Percentiles rank a stretch among this genome's conserved stretches.
Conservation (phyloP, 2,888 invertebrate species). For the Xanthorhoe designata region DNA sequence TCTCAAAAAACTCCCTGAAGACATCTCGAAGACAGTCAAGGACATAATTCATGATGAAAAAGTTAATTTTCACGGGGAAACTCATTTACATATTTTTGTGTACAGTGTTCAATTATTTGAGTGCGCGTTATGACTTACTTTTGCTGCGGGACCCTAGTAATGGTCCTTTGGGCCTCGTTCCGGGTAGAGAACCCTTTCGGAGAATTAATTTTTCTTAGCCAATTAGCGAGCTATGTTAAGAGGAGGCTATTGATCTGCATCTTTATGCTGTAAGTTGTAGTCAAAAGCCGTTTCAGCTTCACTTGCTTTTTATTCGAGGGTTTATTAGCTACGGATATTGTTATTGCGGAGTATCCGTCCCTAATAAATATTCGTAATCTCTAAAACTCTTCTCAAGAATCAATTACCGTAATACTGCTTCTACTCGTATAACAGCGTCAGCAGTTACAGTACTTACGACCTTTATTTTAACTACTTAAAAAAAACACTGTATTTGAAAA, state of each 20-base stretch:
- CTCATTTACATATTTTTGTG: constrained; percentile 84
- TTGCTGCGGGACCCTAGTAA: constrained; percentile 65
- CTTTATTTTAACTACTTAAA: too few relatives aligned
- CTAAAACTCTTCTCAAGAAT: background rate
- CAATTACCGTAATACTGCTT: background rate
- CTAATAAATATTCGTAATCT: constrained; percentile 22
- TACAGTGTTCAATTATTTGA: constrained; percentile 77
- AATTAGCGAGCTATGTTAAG: constrained; percentile 76
- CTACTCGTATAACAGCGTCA: background rate
- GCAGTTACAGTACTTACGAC: too few relatives aligned
- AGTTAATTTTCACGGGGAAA: constrained; percentile 81
- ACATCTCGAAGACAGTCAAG: constrained; percentile 74
- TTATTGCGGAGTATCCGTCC: constrained; percentile 24
- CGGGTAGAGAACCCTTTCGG: constrained; percentile 71
- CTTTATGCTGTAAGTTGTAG: constrained; percentile 46
- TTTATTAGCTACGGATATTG: constrained; percentile 34
- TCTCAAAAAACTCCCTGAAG: constrained; percentile 82
- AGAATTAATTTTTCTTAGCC: constrained; percentile 84
- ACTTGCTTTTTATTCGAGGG: constrained; percentile 40
- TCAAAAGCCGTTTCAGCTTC: constrained; percentile 35
- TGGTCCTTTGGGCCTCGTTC: constrained; percentile 74
- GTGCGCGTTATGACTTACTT: constrained; percentile 67
- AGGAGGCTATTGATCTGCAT: constrained; percentile 67
- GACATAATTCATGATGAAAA: constrained; percentile 86
- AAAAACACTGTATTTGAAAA: too few relatives aligned